Conservation (phyloP, 2,797 vertebrate genomes). For the Argentina silus region DNA sequence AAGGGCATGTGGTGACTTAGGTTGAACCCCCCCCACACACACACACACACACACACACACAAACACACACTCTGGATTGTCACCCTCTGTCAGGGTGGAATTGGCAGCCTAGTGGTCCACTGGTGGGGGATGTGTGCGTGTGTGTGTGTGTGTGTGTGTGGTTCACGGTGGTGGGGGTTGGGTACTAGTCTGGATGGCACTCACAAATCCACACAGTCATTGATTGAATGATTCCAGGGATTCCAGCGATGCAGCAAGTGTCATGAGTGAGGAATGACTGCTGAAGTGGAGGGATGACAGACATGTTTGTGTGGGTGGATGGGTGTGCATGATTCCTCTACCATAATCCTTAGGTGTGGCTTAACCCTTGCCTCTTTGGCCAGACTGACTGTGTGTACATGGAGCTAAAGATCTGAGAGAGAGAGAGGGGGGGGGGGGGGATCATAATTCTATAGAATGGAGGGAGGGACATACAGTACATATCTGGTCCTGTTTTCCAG, state of each 20-base stretch:
- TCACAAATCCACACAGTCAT: slow-evolving; percentile 25
- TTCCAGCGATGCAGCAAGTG: neutral
- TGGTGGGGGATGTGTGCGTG: neutral
- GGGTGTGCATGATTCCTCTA: slow-evolving; percentile 13
- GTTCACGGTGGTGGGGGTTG: neutral
- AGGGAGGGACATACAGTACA: too few species aligned
- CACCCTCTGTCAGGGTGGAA: too few species aligned
- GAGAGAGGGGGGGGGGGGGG: neutral
- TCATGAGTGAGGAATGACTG: slow-evolving; percentile 31
- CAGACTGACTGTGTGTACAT: slow-evolving; percentile 2
- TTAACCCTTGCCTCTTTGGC: neutral
- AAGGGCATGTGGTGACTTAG: too few species aligned
- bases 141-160: slow-evolving; percentile 4
- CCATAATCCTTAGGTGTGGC: neutral
- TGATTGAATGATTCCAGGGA: slow-evolving; percentile 36
- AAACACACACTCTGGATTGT: too few species aligned
- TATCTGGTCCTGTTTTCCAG: too few species aligned
- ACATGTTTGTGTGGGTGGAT: neutral
- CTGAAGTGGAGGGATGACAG: neutral
- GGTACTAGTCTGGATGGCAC: neutral
- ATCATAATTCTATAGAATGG: neutral
- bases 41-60: neutral
- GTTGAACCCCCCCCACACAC: neutral
- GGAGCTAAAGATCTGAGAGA: neutral
- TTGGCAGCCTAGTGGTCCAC: neutral